A percentile compares a stretch with the other conserved stretches of the same genome.
Conservation (phyloP, 2,888 invertebrate species). For the Poecilus cupreus region DNA sequence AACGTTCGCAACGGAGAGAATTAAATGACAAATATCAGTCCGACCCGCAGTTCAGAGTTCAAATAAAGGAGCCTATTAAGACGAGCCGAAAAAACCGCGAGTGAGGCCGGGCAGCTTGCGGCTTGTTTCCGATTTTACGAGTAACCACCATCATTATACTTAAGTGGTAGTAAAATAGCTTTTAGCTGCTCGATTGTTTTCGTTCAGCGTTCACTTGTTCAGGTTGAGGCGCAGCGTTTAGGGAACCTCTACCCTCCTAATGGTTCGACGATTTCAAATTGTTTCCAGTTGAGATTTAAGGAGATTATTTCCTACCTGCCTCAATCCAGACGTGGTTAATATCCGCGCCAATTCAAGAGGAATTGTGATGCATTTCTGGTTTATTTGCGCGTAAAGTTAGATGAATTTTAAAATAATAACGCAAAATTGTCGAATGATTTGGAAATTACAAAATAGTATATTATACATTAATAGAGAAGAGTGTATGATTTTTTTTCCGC, state of each 20-base stretch:
- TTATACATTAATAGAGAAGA: no score
- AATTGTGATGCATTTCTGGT: no score
- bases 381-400: no score
- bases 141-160: slow-evolving; percentile 57
- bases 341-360: slow-evolving; percentile 25
- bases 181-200: slow-evolving; percentile 54
- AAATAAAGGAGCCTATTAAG: slow-evolving; percentile 22
- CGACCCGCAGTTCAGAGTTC: neutral
- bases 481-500: no score
- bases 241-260: slow-evolving; percentile 30
- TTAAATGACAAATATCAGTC: neutral
- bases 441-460: no score
- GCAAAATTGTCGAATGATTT: no score
- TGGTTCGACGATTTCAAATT: slow-evolving; percentile 49
- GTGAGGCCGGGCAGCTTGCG: neutral
- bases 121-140: slow-evolving; percentile 57
- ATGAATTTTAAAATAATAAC: no score
- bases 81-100: slow-evolving; percentile 29
- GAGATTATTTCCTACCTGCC: slow-evolving; percentile 46
- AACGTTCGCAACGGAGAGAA: no score
- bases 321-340: slow-evolving; percentile 15
- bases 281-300: slow-evolving; percentile 49
- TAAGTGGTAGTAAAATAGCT: slow-evolving; percentile 59
- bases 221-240: no score
- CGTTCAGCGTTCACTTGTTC: slow-evolving; percentile 11